Evolutionary conservation across 2,113 vertebrate genomes (phyloP).

Genomic region (Trogon surrucura): DNA sequence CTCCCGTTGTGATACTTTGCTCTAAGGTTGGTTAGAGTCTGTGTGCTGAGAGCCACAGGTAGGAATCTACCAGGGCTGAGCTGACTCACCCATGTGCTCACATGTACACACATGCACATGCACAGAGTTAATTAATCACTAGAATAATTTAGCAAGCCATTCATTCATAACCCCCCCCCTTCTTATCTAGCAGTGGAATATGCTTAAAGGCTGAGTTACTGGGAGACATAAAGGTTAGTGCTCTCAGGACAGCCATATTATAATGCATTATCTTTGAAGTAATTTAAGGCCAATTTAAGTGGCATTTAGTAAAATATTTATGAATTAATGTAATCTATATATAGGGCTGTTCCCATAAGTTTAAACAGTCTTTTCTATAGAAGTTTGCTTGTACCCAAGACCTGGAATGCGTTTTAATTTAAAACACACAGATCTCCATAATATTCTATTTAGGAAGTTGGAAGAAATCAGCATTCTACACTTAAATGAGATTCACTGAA

Average conservation of each 20-base stretch:
- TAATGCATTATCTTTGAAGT: slow-evolving; percentile 82
- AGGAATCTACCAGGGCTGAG: slow-evolving; percentile 8
- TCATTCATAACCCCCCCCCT: slow-evolving; percentile 78
- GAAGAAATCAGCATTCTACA: slow-evolving; percentile 64
- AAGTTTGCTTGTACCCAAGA: slow-evolving; percentile 59
- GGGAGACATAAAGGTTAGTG: slow-evolving; percentile 79
- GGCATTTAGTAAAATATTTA: slow-evolving; percentile 86
- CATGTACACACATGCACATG: background rate
- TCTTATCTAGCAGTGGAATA: slow-evolving; percentile 65
- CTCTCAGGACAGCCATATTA: slow-evolving; percentile 82
- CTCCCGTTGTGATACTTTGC: slow-evolving; percentile 13
- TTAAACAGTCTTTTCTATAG: slow-evolving; percentile 67
- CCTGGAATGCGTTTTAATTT: slow-evolving; percentile 68
- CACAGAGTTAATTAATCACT: slow-evolving; percentile 57
- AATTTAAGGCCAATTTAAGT: slow-evolving; percentile 82
- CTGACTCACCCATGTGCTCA: slow-evolving; percentile 12
- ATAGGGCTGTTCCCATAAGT: slow-evolving; percentile 72
- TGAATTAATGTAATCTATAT: slow-evolving; percentile 84
- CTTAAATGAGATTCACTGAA: slow-evolving; percentile 53
- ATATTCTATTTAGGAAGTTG: slow-evolving; percentile 68
- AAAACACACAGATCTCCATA: slow-evolving; percentile 66
- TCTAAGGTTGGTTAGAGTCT: background rate
- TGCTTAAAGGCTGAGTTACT: slow-evolving; percentile 77
- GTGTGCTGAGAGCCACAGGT: background rate
- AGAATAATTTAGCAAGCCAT: slow-evolving; percentile 61